Evolutionary conservation across 2,888 invertebrate genomes (phyloP), one percentile per base, ranked within the genome.

Genomic region (Pteria penguin): DNA sequence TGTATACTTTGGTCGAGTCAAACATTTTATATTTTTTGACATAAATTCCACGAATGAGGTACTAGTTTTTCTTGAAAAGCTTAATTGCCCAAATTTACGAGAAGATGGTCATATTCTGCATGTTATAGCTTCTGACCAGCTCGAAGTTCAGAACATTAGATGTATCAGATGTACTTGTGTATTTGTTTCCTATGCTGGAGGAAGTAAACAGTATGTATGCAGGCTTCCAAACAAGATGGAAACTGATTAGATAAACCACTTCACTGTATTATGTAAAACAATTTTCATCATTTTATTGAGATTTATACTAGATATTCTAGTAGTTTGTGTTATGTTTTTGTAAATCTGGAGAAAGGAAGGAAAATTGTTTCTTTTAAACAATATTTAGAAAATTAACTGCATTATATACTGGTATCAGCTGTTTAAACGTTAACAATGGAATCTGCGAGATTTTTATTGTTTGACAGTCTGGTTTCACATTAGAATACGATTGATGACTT

Each of bases 191-290:
- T 45, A 45, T 45, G 62, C 52, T 18, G 55, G 11, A 14, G 29
- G 8, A 61, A n/a, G n/a, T 52, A 52, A 32, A 26, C 8, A 29
- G 4, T 71, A 27, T 63, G 62, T 71, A 4, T 71, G 71, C 32
- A 52, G n/a, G 22, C 63, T 71, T 71, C 71, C 63, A 32, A 71
- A 71, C 55, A 62, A 52, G 22, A 4, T 71, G 22, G 71, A 71
- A 27, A 54, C 32, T 29, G 71, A 71, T 27, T 66, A 22, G 52
- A 18, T 45, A 45, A 18, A 45, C n/a, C n/a, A n/a, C n/a, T n/a
- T n/a, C n/a, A n/a, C n/a, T n/a, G n/a, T n/a, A n/a, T n/a, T n/a
- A n/a, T n/a, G n/a, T n/a, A n/a, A n/a, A n/a, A n/a, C n/a, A n/a
- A n/a, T n/a, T n/a, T n/a, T n/a, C n/a, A n/a, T n/a, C n/a, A n/a